phyloP scores from a whole-genome alignment of 1,140 invertebrate genomes.

The Drosophila pseudoobscura region DNA sequence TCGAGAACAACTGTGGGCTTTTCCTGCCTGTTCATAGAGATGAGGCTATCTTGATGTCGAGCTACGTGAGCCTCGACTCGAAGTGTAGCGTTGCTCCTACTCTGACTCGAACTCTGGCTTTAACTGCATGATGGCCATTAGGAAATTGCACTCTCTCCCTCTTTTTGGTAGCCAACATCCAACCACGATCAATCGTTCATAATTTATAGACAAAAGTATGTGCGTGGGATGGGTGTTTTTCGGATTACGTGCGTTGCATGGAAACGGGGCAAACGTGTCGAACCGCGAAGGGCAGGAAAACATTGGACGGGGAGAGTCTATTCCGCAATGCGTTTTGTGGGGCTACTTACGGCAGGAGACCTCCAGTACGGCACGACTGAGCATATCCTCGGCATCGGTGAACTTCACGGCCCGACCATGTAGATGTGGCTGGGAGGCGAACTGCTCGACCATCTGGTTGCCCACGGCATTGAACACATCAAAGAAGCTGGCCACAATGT shows the following conservation, averaged over 20 bases:
- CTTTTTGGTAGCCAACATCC: no score
- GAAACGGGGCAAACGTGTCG: conserved; percentile 63
- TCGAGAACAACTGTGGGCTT: no score
- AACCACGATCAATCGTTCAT: not conserved
- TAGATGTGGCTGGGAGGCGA: conserved; percentile 32
- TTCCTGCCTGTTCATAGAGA: not conserved
- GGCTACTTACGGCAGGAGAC: conserved; percentile 74
- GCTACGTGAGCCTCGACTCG: no score
- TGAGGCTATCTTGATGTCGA: no score
- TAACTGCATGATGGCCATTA: no score
- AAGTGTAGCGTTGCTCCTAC: no score
- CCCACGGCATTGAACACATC: conserved; percentile 73
- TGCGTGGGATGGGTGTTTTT: conserved; percentile 17
- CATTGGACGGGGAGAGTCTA: not conserved
- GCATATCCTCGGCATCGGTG: conserved; percentile 71
- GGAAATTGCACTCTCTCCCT: no score
- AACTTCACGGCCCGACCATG: conserved; percentile 58
- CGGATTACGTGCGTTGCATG: conserved; percentile 67
- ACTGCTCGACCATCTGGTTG: conserved; percentile 70
- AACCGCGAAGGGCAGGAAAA: conserved; percentile 29
- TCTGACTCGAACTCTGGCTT: no score
- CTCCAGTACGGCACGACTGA: conserved; percentile 74
- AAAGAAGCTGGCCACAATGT: conserved; percentile 72
- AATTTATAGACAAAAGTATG: conserved; percentile 3
- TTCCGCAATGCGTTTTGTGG: conserved; percentile 12